These are phyloP conservation scores for Dasypolia templi DNA, from an alignment of 2,888 invertebrate species.

Conservation along the genomic window DNA sequence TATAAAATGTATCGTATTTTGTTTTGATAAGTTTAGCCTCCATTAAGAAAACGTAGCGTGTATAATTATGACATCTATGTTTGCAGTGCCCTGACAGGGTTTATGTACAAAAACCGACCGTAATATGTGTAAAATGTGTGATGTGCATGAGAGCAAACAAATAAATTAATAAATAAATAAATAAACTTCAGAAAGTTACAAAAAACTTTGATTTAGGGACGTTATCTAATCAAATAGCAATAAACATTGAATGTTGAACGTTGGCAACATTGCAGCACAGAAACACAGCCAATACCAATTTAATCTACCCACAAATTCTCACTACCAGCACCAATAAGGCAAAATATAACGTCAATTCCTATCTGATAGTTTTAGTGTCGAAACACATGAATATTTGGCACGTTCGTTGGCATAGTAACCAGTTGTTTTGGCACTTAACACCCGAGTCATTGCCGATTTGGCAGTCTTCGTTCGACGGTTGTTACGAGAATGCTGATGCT, in stretches of 20 bases:
- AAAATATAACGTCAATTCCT: slow-evolving; percentile 56
- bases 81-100: no score
- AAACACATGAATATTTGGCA: slow-evolving; percentile 78
- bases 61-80: no score
- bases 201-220: no score
- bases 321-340: slow-evolving; percentile 59
- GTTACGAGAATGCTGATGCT: slow-evolving; percentile 78
- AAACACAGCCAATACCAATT: slow-evolving; percentile 22
- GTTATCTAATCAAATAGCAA: background rate
- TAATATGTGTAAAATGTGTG: no score
- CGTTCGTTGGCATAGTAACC: slow-evolving; percentile 73
- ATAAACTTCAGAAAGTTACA: no score
- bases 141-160: no score
- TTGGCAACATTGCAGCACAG: background rate
- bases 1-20: no score
- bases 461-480: slow-evolving; percentile 78
- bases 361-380: slow-evolving; percentile 71
- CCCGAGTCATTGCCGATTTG: slow-evolving; percentile 79
- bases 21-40: no score
- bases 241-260: background rate
- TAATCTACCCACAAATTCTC: slow-evolving; percentile 36
- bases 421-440: slow-evolving; percentile 77
- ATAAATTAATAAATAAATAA: no score
- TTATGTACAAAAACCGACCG: no score
- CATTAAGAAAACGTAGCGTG: no score